Percentiles rank a stretch among this genome's conserved stretches.
Evolutionary conservation across 2,888 invertebrate species (phyloP).

Genomic region (Nipponacmea schrenckii): DNA sequence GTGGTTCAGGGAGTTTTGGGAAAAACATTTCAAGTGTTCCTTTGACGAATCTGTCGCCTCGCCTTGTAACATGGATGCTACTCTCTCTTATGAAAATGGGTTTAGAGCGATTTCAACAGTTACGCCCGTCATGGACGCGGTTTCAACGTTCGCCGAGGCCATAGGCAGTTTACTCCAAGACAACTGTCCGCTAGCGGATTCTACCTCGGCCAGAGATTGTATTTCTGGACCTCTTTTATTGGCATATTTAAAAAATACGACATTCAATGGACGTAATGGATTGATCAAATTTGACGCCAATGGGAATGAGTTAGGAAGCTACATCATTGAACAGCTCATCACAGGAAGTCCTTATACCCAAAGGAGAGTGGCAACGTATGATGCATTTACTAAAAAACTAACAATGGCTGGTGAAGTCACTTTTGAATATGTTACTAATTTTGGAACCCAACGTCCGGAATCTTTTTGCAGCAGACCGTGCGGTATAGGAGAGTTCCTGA

Average conservation of each 20-base stretch:
- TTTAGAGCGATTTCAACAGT: slow-evolving; percentile 18
- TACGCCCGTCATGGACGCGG: slow-evolving; percentile 44
- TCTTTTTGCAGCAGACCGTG: slow-evolving; percentile 29
- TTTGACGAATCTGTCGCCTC: slow-evolving; percentile 22
- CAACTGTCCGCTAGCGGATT: slow-evolving; percentile 29
- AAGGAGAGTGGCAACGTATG: slow-evolving; percentile 20
- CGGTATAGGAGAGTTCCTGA: slow-evolving; percentile 10
- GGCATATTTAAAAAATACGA: slow-evolving; percentile 17
- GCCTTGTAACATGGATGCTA: slow-evolving; percentile 12
- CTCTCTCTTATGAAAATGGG: not conserved
- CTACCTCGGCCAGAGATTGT: slow-evolving; percentile 13
- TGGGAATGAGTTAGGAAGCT: slow-evolving; percentile 27
- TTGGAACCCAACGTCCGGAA: not conserved
- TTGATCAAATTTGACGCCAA: slow-evolving; percentile 24
- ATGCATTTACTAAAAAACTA: slow-evolving; percentile 2
- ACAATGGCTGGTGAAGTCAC: slow-evolving; percentile 7
- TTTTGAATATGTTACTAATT: slow-evolving; percentile 20
- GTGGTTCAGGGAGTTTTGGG: slow-evolving; percentile 57
- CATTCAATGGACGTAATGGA: slow-evolving; percentile 26
- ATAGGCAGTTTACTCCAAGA: slow-evolving; percentile 37
- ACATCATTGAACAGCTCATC: slow-evolving; percentile 24
- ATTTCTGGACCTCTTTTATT: slow-evolving; percentile 22
- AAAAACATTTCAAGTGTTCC: slow-evolving; percentile 42
- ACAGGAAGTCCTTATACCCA: not conserved
- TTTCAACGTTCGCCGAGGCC: slow-evolving; percentile 47